Conservation (phyloP, 2,888 invertebrate species). For the Drosophila nr. fundita region DNA sequence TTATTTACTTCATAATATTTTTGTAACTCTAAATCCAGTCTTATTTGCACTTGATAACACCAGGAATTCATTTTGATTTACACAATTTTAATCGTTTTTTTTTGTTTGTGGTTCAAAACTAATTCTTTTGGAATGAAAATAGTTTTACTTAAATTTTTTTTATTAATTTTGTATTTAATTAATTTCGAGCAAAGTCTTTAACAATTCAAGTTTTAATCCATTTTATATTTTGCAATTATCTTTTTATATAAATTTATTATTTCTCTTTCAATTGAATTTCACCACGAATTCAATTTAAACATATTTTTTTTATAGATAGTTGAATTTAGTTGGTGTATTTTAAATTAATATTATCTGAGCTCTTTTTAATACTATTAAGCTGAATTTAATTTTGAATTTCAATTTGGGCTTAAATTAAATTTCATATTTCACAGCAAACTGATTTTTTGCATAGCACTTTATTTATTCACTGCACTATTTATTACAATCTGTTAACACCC, state of each 20-base stretch:
- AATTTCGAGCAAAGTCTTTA: not conserved
- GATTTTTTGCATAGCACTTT: constrained; percentile 31
- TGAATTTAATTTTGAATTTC: not conserved
- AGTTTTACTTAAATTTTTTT: not conserved
- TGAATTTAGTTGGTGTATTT: not conserved
- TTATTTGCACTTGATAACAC: not conserved
- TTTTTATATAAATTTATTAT: too few species aligned
- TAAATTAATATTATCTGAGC: not conserved
- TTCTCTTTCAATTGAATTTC: not conserved
- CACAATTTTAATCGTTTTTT: not conserved
- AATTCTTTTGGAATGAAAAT: not conserved
- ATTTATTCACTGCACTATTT: constrained; percentile 47
- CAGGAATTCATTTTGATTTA: not conserved
- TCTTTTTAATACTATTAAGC: not conserved
- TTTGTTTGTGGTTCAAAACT: not conserved
- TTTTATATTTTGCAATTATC: not conserved
- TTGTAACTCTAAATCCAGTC: not conserved
- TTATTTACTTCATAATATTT: not conserved
- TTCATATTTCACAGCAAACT: not conserved
- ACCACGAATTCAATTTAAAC: not conserved
- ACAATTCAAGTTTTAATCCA: not conserved
- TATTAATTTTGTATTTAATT: not conserved
- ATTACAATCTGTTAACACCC: not conserved
- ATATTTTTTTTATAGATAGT: not conserved
- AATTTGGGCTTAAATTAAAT: not conserved